Evolutionary conservation across 1,140 invertebrate species (phyloP), one percentile per base, ranked within the genome.

Genomic region (Pentalonia nigronervosa): DNA sequence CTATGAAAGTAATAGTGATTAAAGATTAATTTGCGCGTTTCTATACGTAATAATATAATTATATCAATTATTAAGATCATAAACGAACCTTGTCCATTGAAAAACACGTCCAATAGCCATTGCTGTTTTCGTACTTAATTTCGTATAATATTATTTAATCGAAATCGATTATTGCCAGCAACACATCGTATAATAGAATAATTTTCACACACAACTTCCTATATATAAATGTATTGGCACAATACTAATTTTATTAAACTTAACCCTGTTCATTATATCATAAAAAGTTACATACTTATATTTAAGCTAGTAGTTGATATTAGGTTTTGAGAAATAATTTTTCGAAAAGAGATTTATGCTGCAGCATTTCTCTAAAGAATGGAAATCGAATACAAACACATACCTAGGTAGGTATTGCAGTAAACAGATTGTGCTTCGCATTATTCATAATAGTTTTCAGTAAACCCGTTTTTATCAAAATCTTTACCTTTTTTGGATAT

Each of bases 391-490:
- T 67, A 30, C 9, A 14, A 67, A 67, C 50, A 53, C 4, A 41
- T 41, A 41, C 41, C 41, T 41, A 41, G 41, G 41, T 41, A 41
- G 41, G 41, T 41, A 41, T 4, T 41, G 17, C n/a, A 17, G 30
- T 76, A 0, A 67, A 76, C n/a, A 30, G 60, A 76, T n/a, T 76
- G 21, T 7, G 50, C 60, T 76, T n/a, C 4, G 30, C 30, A 67
- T 67, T 53, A 67, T 76, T 76, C 50, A 76, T 34, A 67, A 67
- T 67, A 76, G 3, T 76, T 76, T 76, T 76, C 30, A n/a, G 11
- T 76, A 76, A 76, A 76, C 60, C 60, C n/a, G 60, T 76, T 76
- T 76, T 76, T n/a, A 76, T 76, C 60, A 34, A 76, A 76, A 76
- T 76, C 60, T 34, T 76, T 76, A 76, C 60, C 60, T n/a, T 76